These are phyloP conservation scores for Slavum lentiscoides DNA, from an alignment of 2,888 invertebrate species.

Conservation along the genomic window DNA sequence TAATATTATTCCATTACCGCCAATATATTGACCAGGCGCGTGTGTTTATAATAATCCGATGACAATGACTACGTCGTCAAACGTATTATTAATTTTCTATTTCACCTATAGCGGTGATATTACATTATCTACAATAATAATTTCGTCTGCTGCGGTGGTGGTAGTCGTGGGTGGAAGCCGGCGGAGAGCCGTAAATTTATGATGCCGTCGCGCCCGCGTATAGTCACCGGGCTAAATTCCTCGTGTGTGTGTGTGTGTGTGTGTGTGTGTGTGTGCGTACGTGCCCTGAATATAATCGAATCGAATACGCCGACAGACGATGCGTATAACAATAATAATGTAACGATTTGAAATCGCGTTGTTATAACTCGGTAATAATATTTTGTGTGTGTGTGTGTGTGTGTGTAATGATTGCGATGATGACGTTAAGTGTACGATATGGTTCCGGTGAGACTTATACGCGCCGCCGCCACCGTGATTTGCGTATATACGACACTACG, in stretches of 20 bases:
- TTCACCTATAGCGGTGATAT: too few relatives aligned
- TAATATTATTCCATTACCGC: background rate
- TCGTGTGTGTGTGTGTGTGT: background rate
- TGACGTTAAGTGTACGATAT: slow-evolving; percentile 1
- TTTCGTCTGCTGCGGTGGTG: too few relatives aligned
- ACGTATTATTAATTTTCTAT: too few relatives aligned
- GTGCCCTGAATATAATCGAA: slow-evolving; percentile 33
- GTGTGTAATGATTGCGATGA: background rate
- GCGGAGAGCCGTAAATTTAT: background rate
- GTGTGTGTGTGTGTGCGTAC: background rate
- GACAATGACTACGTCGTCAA: background rate
- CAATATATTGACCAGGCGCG: too few relatives aligned
- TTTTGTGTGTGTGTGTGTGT: background rate
- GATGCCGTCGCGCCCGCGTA: slow-evolving; percentile 3
- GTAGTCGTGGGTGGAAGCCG: background rate
- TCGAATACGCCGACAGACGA: slow-evolving; percentile 5
- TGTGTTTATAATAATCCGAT: too few relatives aligned
- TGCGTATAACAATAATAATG: background rate
- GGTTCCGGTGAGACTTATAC: slow-evolving; percentile 41
- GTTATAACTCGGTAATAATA: background rate
- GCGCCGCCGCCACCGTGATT: slow-evolving; percentile 4
- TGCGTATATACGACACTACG: too few relatives aligned
- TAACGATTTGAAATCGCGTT: slow-evolving; percentile 2
- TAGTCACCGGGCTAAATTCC: slow-evolving; percentile 49
- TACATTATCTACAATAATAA: too few relatives aligned